phyloP scores from a whole-genome alignment of 2,113 vertebrate species.

The Hystrix brachyura region DNA sequence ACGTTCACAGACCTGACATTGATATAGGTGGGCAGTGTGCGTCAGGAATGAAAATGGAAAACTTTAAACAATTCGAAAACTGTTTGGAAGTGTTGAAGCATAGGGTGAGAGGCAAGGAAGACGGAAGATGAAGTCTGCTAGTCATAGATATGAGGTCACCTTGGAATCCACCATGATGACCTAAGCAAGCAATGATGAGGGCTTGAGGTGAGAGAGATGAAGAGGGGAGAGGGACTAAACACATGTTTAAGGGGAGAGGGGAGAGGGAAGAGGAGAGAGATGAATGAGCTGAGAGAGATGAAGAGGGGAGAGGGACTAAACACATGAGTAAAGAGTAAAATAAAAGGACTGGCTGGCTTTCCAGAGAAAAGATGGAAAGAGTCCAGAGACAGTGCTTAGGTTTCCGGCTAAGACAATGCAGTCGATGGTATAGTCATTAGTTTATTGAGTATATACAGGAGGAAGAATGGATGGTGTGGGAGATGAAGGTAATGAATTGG shows the following conservation, averaged over 20 bases:
- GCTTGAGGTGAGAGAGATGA: neutral
- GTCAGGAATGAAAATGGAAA: neutral
- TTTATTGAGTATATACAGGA: neutral
- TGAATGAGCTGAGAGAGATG: neutral
- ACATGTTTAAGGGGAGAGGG: neutral
- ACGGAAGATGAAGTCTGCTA: neutral
- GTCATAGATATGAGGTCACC: neutral
- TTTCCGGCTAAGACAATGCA: conserved; percentile 19
- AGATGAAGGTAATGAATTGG: neutral
- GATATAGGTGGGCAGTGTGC: conserved; percentile 72
- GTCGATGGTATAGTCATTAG: neutral
- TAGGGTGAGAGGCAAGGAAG: neutral
- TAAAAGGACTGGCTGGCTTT: conserved; percentile 2
- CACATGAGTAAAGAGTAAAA: neutral
- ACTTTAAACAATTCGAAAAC: conserved; percentile 77
- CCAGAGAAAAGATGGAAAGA: neutral
- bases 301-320: neutral
- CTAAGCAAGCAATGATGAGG: neutral
- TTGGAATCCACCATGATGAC: neutral
- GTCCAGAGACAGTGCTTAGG: neutral
- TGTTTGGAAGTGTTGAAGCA: neutral
- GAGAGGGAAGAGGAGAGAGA: neutral
- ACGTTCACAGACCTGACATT: neutral
- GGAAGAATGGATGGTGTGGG: neutral
- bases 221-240: neutral